phyloP scores from a whole-genome alignment of 2,113 vertebrate genomes.

The Mus musculus region GRCm39 chr8:99556501-99557000 shows the following conservation, averaged over 20 bases:
- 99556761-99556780: not conserved
- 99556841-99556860: not conserved
- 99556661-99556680: not conserved
- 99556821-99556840: not conserved
- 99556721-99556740: not conserved
- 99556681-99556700: not conserved
- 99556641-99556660: slow-evolving; percentile 9
- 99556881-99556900: not conserved
- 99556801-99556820: not conserved
- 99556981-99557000: not conserved
- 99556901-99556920: not conserved
- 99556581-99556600: slow-evolving; percentile 62
- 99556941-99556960: not conserved
- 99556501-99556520: slow-evolving; percentile 59
- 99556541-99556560: slow-evolving; percentile 57
- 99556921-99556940: not conserved
- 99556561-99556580: slow-evolving; percentile 62
- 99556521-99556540: slow-evolving; percentile 26
- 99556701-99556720: not conserved
- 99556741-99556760: not conserved
- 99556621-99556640: slow-evolving; percentile 48
- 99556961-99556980: not conserved
- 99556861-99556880: not conserved
- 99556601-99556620: slow-evolving; percentile 57
- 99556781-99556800: not conserved